phyloP scores from a whole-genome alignment of 2,113 vertebrate genomes.

The Hypomesus transpacificus region DNA sequence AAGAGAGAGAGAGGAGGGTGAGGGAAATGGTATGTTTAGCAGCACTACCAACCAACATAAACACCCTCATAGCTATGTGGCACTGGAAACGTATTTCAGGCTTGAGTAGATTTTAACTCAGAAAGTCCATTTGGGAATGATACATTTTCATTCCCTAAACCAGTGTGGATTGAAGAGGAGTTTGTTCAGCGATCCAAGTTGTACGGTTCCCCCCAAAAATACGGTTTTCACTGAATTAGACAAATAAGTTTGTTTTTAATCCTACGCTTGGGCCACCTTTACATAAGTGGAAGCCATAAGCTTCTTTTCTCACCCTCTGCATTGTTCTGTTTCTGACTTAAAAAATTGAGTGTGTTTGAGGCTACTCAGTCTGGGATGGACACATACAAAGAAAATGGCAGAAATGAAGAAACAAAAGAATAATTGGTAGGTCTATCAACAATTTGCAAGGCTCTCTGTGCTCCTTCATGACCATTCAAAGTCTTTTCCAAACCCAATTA shows the following conservation, averaged over 20 bases:
- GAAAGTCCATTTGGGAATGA: background rate
- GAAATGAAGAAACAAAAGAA: too few species aligned
- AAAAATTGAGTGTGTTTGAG: slow-evolving; percentile 12
- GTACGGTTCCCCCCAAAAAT: background rate
- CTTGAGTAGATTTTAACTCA: background rate
- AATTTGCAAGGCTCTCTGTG: too few species aligned
- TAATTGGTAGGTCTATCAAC: too few species aligned
- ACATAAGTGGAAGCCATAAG: background rate
- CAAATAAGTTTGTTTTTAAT: slow-evolving; percentile 16
- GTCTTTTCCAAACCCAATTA: too few species aligned
- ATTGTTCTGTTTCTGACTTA: background rate
- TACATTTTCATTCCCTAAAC: background rate
- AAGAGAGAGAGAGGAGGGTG: background rate
- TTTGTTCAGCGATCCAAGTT: background rate
- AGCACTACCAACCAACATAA: background rate
- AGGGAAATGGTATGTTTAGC: background rate
- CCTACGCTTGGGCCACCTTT: background rate
- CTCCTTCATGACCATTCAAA: too few species aligned
- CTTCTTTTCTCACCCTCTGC: background rate
- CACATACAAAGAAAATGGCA: too few species aligned
- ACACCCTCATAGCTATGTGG: background rate
- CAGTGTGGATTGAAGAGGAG: background rate
- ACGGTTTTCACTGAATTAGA: background rate
- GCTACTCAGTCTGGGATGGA: background rate
- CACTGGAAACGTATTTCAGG: background rate